phyloP scores from a whole-genome alignment of 2,888 invertebrate genomes.

The Gisinianus flammeolus region DNA sequence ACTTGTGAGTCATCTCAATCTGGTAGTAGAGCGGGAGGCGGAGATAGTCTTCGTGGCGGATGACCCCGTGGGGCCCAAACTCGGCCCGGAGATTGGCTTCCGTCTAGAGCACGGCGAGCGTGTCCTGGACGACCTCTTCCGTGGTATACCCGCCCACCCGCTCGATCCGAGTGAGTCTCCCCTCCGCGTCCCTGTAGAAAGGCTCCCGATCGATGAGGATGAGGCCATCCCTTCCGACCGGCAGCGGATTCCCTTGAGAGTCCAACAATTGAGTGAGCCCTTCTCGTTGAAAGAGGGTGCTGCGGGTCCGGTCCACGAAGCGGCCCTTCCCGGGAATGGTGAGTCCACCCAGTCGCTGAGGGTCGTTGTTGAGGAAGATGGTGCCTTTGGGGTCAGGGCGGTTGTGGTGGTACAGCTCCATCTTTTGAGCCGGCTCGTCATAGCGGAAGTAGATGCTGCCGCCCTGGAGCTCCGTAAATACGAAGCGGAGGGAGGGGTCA shows the following conservation, averaged over 20 bases:
- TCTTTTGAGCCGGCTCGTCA: too few species aligned
- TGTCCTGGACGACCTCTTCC: not conserved
- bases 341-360: not conserved
- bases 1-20: not conserved
- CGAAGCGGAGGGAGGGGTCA: not conserved
- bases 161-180: not conserved
- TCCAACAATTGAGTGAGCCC: not conserved
- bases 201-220: not conserved
- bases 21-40: not conserved
- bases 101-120: not conserved
- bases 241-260: not conserved
- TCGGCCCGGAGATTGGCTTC: not conserved
- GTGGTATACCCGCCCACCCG: not conserved
- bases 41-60: not conserved
- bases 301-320: not conserved
- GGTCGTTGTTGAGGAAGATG: not conserved
- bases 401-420: not conserved
- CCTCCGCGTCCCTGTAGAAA: not conserved
- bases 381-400: not conserved
- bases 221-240: not conserved
- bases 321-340: not conserved
- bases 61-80: not conserved
- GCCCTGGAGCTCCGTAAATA: constrained; percentile 4
- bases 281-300: not conserved
- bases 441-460: not conserved